Base-by-base conservation (phyloP, 1,140 invertebrate species). In the Magallana gigas region DNA sequence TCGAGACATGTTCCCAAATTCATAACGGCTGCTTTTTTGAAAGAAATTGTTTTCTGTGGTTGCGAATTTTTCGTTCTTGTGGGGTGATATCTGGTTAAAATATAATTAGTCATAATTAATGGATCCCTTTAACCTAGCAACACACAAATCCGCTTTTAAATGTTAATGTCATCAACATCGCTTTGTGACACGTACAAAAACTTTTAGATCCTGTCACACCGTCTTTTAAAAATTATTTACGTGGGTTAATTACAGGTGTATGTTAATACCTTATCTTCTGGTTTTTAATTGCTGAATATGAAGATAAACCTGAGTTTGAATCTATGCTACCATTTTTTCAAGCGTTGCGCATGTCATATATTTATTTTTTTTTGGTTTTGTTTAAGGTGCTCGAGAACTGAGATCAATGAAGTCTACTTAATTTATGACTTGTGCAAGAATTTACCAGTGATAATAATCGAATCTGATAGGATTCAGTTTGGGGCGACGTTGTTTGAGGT, bases 81-180 rank as follows among this genome's bases (percentile, higher is more conserved):
- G 36, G 68, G 68, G 29, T 76, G 23, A 23, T 23, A 76, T 36
- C 18, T 76, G 23, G 68, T 76, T 76, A 76, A 76, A 76, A 36
- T 29, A 76, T 76, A 76, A 76, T 76, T 76, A 76, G 68, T 76
- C 68, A 76, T 76, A 76, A 76, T 76, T 76, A 76, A 76, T 76
- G 68, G 36, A 23, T 11, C 36, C 68, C 23, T 29, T 9, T 76
- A 76, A 76, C 68, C 68, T 76, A 76, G 68, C 68, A 76, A 29
- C 68, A 76, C 68, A 76, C 68, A 76, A 76, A 76, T 76, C 68
- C 68, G 68, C 68, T 36, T 76, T 76, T 76, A 76, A 48, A 76
- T 76, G 68, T 76, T 29, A 36, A 76, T 76, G 68, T 23, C 68
- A 76, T 18, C 14, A 29, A 29, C 68, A 76, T 76, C 68, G 64